Evolutionary conservation across 2,113 vertebrate genomes (phyloP), one percentile per base, ranked within the genome.

Genomic region (Butorides virescens): DNA sequence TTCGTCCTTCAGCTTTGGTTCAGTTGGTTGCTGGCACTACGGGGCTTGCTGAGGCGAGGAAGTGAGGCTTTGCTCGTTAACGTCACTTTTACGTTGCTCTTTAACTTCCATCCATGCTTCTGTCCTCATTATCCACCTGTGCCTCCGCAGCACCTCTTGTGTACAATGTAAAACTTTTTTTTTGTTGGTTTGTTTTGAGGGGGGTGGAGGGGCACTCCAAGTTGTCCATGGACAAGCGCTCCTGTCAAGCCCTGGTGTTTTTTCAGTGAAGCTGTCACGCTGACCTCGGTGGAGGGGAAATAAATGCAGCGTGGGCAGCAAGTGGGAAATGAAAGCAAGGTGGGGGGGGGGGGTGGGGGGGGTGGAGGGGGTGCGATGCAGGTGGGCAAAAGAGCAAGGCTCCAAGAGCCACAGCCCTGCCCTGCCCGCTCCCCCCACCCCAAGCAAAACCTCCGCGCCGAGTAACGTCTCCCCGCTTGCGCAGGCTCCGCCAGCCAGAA

Each of bases 401-500:
- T 55, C 2, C 10, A 13, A 3, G 26, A 36, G 32, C 56, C 5
- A 1, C 21, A 7, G 52, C 46, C 1, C 0, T 3, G 36, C 82
- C 78, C 34, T 44, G 55, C 25, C 25, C 1, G 5, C 23, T 7
- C 22, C 27, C 46, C 26, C 39, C 36, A 42, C 50, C 42, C 87
- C 46, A 22, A 14, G 32, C 32, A 13, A 19, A 15, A 1, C 14
- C 22, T 22, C n/a, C 2, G 0, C 2, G 0, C 30, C 12, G 9
- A 11, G 20, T 21, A 8, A 11, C 0, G 0, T 4, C 63, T 75
- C 42, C 59, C 76, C 86, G 52, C 55, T 79, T 15, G 21, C 13
- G 3, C 94, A 99, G 99, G 99, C 23, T 98, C 98, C 0, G 98
- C 98, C 1, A 88, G 95, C 95, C 99, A 99, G 97, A 99, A 99